Conservation (phyloP, 2,797 vertebrate genomes). For the Enteromius radiatus region DNA sequence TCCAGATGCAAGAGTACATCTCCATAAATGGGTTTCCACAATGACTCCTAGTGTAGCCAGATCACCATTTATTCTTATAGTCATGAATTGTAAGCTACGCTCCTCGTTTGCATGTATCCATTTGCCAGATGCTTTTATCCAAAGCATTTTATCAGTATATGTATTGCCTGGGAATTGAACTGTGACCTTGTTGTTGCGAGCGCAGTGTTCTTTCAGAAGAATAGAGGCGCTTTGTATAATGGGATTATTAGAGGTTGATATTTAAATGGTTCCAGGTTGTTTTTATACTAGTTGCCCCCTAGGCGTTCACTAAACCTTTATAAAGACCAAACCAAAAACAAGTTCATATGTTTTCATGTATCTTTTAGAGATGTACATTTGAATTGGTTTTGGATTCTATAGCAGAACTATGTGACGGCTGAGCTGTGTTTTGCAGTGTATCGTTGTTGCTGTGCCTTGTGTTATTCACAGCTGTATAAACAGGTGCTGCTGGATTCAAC, state of each 20-base stretch:
- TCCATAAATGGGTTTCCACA: background rate
- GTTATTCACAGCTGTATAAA: slow-evolving; percentile 64
- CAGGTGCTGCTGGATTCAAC: slow-evolving; percentile 66
- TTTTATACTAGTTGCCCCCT: background rate
- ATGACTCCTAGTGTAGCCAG: slow-evolving; percentile 3
- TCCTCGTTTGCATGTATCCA: background rate
- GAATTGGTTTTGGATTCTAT: slow-evolving; percentile 29
- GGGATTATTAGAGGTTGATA: background rate
- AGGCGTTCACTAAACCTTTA: background rate
- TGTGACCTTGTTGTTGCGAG: background rate
- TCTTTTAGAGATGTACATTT: slow-evolving; percentile 5
- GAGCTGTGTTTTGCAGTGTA: slow-evolving; percentile 24
- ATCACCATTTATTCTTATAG: slow-evolving; percentile 5
- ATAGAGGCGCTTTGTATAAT: background rate
- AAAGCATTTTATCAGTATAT: background rate
- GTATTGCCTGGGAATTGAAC: background rate
- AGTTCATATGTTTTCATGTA: slow-evolving; percentile 11
- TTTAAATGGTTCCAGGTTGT: background rate
- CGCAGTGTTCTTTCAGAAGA: background rate
- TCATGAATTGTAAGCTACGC: background rate
- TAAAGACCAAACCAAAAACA: background rate
- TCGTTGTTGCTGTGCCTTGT: slow-evolving; percentile 59
- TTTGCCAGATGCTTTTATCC: background rate
- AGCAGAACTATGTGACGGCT: slow-evolving; percentile 24
- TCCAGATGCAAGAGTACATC: background rate